Evolutionary conservation across 1,140 invertebrate genomes (phyloP), one percentile per base, ranked within the genome.

Genomic region (Trissolcus basalis): DNA sequence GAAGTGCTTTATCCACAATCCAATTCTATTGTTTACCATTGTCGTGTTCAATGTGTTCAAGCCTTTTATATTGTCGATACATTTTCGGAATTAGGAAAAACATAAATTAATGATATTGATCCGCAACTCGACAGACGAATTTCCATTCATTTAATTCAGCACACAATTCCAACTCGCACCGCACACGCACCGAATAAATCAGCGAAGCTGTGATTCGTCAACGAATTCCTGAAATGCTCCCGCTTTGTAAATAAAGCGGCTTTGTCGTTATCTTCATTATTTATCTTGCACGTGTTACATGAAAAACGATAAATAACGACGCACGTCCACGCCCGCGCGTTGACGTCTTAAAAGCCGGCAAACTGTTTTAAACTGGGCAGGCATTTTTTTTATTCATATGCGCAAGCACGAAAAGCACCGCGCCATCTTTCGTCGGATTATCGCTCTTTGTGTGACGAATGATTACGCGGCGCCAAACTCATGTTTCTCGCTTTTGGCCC

Each of bases 241-340:
- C 33, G 33, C 56, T 60, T 53, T 48, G 49, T 55, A 69, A 60
- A 60, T 69, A 59, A 59, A 68, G 27, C 33, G 39, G n/a, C 43
- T 59, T 51, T 51, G 47, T 53, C 41, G 50, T 54, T 60, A 48
- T 60, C 49, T 11, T 69, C 44, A 60, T 60, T 69, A 70, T 70
- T 70, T 61, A 56, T 61, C 47, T 27, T 10, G 39, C 36, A 13
- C 35, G 12, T 12, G 35, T 47, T 58, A 41, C 19, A 7, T 4
- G 9, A 13, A 13, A 27, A 41, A 39, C 36, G 41, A 69, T 69
- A 69, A 69, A 69, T 69, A 47, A 60, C 35, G 19, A 47, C 54
- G 10, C 35, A 9, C 35, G 33, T 54, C 45, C 19, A 32, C 56
- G 19, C 19, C 14, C 53, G 64, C 13, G 36, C 14, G n/a, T 35